These are phyloP conservation scores for Drosophila simulans DNA, from an alignment of 1,140 invertebrate genomes.

Conservation along the genomic window DNA sequence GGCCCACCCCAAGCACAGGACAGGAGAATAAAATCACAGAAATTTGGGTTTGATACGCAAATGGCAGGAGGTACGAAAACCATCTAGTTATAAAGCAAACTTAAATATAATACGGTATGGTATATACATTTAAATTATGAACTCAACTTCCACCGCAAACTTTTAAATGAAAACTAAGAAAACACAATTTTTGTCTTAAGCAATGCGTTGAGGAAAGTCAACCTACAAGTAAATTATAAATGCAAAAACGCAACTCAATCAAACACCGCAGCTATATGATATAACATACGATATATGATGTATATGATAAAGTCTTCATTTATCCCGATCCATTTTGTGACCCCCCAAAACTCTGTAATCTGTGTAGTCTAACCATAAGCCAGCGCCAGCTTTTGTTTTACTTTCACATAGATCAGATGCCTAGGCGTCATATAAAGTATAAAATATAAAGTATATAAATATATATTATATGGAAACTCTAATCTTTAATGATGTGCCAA, in stretches of 20 bases:
- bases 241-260: slow-evolving; percentile 77
- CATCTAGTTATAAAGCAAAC: slow-evolving; percentile 71
- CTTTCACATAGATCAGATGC: slow-evolving; percentile 75
- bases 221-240: slow-evolving; percentile 66
- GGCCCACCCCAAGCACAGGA: slow-evolving; percentile 44
- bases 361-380: slow-evolving; percentile 77
- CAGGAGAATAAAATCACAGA: slow-evolving; percentile 40
- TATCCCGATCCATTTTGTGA: slow-evolving; percentile 36
- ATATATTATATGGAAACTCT: slow-evolving; percentile 70
- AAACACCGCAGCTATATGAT: slow-evolving; percentile 68
- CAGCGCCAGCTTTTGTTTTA: slow-evolving; percentile 77
- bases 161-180: slow-evolving; percentile 65
- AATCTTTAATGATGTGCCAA: slow-evolving; percentile 83
- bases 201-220: slow-evolving; percentile 46
- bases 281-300: slow-evolving; percentile 58
- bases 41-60: slow-evolving; percentile 72
- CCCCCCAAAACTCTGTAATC: slow-evolving; percentile 25
- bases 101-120: slow-evolving; percentile 64
- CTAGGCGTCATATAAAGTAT: slow-evolving; percentile 70
- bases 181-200: slow-evolving; percentile 81
- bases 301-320: slow-evolving; percentile 46
- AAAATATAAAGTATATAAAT: slow-evolving; percentile 74
- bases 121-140: slow-evolving; percentile 77
- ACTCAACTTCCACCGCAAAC: slow-evolving; percentile 81
- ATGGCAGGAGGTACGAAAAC: slow-evolving; percentile 41